Evolutionary conservation across 2,888 invertebrate genomes (phyloP).

Genomic region (Diadegma fenestrale): DNA sequence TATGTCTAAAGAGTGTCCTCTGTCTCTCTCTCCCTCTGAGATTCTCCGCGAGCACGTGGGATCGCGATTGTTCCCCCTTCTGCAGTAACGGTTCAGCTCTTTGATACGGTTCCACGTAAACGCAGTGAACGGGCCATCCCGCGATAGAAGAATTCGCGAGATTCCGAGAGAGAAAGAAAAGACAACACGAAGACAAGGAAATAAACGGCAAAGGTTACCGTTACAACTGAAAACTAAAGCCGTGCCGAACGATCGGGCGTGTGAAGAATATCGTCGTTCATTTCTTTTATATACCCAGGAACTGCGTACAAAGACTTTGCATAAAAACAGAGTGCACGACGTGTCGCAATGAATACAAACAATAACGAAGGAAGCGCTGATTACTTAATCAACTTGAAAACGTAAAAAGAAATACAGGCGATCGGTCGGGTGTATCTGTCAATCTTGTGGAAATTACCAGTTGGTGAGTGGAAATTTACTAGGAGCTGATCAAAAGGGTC

Average conservation of each 20-base stretch:
- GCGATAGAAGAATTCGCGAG: slow-evolving; percentile 31
- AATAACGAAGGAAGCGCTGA: not conserved
- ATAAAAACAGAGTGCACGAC: not conserved
- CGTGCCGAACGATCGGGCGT: slow-evolving; percentile 7
- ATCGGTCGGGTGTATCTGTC: too few relatives aligned
- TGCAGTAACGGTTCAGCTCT: slow-evolving; percentile 34
- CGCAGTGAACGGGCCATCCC: not conserved
- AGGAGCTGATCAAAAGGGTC: too few relatives aligned
- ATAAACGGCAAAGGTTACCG: slow-evolving; percentile 15
- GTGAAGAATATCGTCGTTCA: not conserved
- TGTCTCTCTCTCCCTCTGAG: slow-evolving; percentile 6
- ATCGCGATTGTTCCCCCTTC: slow-evolving; percentile 40
- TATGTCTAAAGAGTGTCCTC: slow-evolving; percentile 11
- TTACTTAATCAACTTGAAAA: not conserved
- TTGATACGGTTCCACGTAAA: not conserved
- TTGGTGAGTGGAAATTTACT: not conserved
- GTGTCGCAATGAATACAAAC: not conserved
- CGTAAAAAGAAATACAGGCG: not conserved
- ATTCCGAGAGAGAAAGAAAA: not conserved
- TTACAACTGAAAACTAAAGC: slow-evolving; percentile 9
- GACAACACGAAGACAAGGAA: not conserved
- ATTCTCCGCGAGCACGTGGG: slow-evolving; percentile 45
- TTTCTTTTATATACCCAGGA: not conserved
- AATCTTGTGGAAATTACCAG: too few relatives aligned
- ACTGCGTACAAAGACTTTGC: not conserved